Evolutionary conservation across 2,113 vertebrate species (phyloP), one percentile per base, ranked within the genome.

Genomic region (Garra rufa): DNA sequence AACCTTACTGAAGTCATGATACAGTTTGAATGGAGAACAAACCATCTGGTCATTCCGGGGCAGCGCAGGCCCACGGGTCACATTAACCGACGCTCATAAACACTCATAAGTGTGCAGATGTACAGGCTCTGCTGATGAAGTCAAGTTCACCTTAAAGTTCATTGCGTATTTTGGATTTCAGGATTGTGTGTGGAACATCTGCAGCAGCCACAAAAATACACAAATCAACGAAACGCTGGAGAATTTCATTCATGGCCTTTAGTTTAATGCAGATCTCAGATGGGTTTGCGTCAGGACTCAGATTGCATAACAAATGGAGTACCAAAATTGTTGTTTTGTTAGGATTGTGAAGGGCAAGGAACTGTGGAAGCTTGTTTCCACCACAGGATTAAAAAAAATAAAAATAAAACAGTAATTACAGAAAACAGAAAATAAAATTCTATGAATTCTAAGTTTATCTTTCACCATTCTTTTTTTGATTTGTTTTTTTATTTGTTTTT

Each of bases 21-120:
- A 65, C 44, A n/a, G 26, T 75, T 44, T 75, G 43, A 74, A 76
- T 83, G 55, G 28, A 67, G 55, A 46, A 65, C 17, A 63, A 38
- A 50, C n/a, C 85, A 83, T 63, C 81, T 83, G 81, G 30, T 79
- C 24, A 43, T 77, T 7, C 8, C 44, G 9, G 9, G 43, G 6
- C 50, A 50, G 46, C 11, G 44, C 44, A 14, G 55, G 21, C n/a
- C 21, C 21, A 6, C 7, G 8, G 65, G 30, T 69, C 65, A 38
- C 65, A 70, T 43, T 34, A 70, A 13, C 34, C 26, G 13, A 1
- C 15, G 6, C 73, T 28, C n/a, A 3, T 43, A 67, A 83, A 75
- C 74, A 28, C 43, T 50, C 74, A 11, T 6, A 52, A 15, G 11
- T 13, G 21, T 8, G 0, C 28, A 77, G 17, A 74, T 55, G 30